Evolutionary conservation across 2,888 invertebrate genomes (phyloP).

Genomic region (Heliconius cydno): DNA sequence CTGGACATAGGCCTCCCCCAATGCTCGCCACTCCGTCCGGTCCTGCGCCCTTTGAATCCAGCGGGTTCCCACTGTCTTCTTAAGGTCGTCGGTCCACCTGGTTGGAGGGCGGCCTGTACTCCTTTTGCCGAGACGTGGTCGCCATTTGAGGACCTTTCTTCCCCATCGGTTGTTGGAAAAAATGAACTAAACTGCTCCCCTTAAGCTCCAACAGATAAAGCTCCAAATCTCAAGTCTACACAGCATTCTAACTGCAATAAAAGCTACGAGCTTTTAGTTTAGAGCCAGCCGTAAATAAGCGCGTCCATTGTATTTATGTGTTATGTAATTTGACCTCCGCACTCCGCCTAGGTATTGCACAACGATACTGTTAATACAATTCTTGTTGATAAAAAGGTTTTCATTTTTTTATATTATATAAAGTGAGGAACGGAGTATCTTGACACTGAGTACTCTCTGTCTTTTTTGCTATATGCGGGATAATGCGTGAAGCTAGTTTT

Average conservation of each 20-base stretch:
- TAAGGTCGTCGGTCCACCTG: no score
- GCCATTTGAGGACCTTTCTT: no score
- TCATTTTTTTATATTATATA: conserved; percentile 15
- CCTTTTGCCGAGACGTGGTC: no score
- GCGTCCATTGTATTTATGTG: conserved; percentile 69
- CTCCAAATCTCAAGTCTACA: conserved; percentile 30
- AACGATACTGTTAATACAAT: conserved; percentile 42
- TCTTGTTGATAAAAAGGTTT: conserved; percentile 40
- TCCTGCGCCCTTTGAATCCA: no score
- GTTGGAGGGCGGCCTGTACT: no score
- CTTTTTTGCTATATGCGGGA: no score
- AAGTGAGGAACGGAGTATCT: not conserved
- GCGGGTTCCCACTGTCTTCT: no score
- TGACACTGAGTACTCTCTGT: no score
- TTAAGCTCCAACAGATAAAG: not conserved
- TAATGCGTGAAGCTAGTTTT: not conserved
- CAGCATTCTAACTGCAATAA: conserved; percentile 53
- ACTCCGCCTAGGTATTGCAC: conserved; percentile 53
- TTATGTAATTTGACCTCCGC: conserved; percentile 65
- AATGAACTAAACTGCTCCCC: not conserved
- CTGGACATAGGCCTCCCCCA: no score
- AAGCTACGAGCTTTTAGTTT: conserved; percentile 62
- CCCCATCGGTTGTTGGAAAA: not conserved
- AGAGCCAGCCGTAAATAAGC: conserved; percentile 67
- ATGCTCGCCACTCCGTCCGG: no score